phyloP scores from a whole-genome alignment of 2,888 invertebrate genomes.

The Spodoptera littoralis region DNA sequence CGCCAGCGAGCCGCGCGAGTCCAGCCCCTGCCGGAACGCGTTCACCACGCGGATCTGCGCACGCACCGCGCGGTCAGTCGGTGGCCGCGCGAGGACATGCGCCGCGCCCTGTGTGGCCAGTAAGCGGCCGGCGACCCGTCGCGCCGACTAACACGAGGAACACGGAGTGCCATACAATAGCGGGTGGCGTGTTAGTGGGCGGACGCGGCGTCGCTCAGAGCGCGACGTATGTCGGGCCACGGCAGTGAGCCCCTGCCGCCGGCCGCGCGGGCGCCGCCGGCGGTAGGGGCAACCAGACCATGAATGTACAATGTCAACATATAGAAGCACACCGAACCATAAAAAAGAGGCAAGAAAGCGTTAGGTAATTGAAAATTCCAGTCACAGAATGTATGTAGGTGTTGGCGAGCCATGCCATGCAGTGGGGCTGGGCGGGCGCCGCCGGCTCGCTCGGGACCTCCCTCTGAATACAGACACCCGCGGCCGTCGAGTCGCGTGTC shows the following conservation, averaged over 20 bases:
- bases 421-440: conserved; percentile 59
- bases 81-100: neutral
- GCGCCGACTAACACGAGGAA: conserved; percentile 20
- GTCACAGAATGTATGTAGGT: conserved; percentile 75
- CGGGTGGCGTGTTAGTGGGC: no score
- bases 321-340: conserved; percentile 87
- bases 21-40: conserved; percentile 99
- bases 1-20: conserved; percentile 97
- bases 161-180: no score
- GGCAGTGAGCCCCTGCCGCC: conserved; percentile 37
- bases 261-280: conserved; percentile 25
- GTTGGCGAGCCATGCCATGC: conserved; percentile 72
- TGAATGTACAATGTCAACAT: conserved; percentile 67
- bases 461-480: conserved; percentile 81
- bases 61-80: conserved; percentile 59
- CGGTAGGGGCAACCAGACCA: conserved; percentile 39
- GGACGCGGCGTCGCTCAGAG: conserved; percentile 52
- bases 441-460: conserved; percentile 40
- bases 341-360: conserved; percentile 84
- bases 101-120: conserved; percentile 3
- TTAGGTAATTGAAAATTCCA: conserved; percentile 85
- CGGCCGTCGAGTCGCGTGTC: conserved; percentile 48
- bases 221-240: conserved; percentile 58
- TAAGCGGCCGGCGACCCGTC: neutral
- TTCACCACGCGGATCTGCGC: conserved; percentile 99